Conservation (phyloP, 92 coral and sea anemone species). For the Parazoanthus darwini region DNA sequence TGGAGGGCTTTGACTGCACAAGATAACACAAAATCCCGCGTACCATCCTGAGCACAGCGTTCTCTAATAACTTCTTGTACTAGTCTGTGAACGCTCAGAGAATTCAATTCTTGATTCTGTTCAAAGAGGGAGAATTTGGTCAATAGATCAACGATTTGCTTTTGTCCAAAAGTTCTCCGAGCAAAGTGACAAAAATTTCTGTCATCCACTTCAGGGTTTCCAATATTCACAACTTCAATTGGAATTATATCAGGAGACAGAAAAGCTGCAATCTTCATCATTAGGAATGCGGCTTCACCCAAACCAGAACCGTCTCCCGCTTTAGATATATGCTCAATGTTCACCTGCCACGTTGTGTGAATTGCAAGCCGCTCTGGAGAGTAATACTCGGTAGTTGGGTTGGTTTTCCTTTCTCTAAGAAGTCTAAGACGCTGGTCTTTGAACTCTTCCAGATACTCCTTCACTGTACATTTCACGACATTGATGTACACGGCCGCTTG, state of each 20-base stretch:
- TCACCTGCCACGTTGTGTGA: conserved; percentile 61
- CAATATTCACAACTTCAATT: conserved; percentile 21
- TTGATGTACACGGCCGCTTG: conserved; percentile 58
- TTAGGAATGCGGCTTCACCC: conserved; percentile 11
- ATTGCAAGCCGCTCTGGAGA: conserved; percentile 47
- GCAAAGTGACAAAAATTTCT: background rate
- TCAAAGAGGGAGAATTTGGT: conserved; percentile 37
- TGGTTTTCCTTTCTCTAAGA: conserved; percentile 26
- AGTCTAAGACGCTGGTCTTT: conserved; percentile 23
- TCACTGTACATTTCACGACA: conserved; percentile 22
- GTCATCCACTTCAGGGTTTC: conserved; percentile 34
- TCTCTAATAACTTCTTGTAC: conserved; percentile 41
- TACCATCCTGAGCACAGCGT: conserved; percentile 15
- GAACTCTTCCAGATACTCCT: conserved; percentile 46
- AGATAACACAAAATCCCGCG: background rate
- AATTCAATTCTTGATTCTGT: background rate
- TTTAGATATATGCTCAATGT: conserved; percentile 43
- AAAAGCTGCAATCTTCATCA: conserved; percentile 36
- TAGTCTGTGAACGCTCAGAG: conserved; percentile 40
- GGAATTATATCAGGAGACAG: conserved; percentile 38
- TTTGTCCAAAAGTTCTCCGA: background rate
- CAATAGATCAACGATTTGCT: conserved; percentile 27
- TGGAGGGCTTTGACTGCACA: conserved; percentile 14
- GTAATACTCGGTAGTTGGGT: conserved; percentile 11
- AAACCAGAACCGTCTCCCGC: conserved; percentile 3